Evolutionary conservation across 2,797 vertebrate species (phyloP).

Genomic region (Adrianichthys oophorus): DNA sequence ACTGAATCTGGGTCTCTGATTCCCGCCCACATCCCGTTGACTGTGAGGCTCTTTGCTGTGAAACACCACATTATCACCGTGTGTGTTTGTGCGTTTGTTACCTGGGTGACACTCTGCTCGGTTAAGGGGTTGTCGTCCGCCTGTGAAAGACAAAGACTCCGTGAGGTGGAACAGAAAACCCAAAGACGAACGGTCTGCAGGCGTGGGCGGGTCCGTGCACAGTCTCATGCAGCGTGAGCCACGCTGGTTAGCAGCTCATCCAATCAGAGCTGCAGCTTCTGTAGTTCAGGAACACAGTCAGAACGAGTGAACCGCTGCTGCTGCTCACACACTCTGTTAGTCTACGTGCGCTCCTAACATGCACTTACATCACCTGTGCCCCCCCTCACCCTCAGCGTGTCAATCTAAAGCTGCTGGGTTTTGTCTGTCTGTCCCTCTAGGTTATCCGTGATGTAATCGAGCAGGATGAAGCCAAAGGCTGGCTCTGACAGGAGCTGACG

Average conservation of each 20-base stretch:
- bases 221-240: neutral
- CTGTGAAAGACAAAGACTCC: conserved; percentile 54
- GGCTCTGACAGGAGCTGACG: conserved; percentile 77
- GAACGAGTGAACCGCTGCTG: too few species aligned
- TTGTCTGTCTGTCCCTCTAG: conserved; percentile 73
- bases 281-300: too few species aligned
- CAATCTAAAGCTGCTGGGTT: conserved; percentile 65
- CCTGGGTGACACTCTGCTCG: conserved; percentile 87
- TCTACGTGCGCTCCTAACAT: conserved; percentile 48
- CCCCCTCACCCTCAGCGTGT: conserved; percentile 18
- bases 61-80: too few species aligned
- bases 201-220: too few species aligned
- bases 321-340: conserved; percentile 23
- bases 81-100: conserved; percentile 39
- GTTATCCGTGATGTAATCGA: conserved; percentile 85
- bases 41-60: too few species aligned
- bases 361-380: conserved; percentile 53
- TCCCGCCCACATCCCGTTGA: too few species aligned
- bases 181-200: neutral
- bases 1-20: too few species aligned
- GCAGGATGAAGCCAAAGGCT: conserved; percentile 83
- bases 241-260: neutral
- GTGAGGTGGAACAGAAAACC: too few species aligned
- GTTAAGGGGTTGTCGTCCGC: conserved; percentile 80
- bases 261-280: neutral